Percentiles rank a stretch among this genome's conserved stretches.
phyloP scores from a whole-genome alignment of 1,140 invertebrate genomes.

The Octopus bimaculoides region DNA sequence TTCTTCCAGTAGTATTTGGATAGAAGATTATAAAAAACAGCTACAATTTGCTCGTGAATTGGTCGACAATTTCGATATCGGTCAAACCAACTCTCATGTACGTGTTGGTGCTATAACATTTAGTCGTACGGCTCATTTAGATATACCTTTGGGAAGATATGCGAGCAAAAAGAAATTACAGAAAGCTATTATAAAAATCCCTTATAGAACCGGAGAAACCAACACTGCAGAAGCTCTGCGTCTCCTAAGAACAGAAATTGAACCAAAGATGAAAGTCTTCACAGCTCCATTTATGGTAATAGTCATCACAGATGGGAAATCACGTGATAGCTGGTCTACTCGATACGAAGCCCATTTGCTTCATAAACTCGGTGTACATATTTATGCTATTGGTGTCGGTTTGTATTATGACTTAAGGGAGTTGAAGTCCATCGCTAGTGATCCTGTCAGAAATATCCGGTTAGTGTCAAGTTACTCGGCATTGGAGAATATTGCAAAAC shows the following conservation, averaged over 20 bases:
- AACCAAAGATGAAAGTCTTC: not conserved
- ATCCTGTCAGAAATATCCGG: conserved; percentile 26
- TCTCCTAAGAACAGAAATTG: conserved; percentile 20
- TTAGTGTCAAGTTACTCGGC: conserved; percentile 34
- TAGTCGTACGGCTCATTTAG: conserved; percentile 3
- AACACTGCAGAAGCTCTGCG: conserved; percentile 34
- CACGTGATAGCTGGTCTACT: not conserved
- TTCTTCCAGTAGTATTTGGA: conserved; percentile 36
- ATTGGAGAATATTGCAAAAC: conserved; percentile 33
- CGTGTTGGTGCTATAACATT: conserved; percentile 23
- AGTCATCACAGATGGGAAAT: not conserved
- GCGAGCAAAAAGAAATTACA: conserved; percentile 12
- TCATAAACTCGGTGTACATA: conserved; percentile 19
- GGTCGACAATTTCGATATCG: conserved; percentile 29
- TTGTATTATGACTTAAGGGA: conserved; percentile 28
- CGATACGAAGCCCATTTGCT: not conserved
- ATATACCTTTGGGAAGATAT: conserved; percentile 14
- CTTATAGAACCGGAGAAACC: conserved; percentile 31
- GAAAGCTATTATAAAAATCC: conserved; percentile 9
- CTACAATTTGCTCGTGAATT: conserved; percentile 29
- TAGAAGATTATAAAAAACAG: conserved; percentile 29
- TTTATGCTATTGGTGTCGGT: conserved; percentile 42
- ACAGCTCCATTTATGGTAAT: not conserved
- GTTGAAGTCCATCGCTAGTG: conserved; percentile 31
- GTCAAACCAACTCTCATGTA: conserved; percentile 14